Base-by-base conservation (phyloP, 1,140 invertebrate species). In the Trinorchestia longiramus region DNA sequence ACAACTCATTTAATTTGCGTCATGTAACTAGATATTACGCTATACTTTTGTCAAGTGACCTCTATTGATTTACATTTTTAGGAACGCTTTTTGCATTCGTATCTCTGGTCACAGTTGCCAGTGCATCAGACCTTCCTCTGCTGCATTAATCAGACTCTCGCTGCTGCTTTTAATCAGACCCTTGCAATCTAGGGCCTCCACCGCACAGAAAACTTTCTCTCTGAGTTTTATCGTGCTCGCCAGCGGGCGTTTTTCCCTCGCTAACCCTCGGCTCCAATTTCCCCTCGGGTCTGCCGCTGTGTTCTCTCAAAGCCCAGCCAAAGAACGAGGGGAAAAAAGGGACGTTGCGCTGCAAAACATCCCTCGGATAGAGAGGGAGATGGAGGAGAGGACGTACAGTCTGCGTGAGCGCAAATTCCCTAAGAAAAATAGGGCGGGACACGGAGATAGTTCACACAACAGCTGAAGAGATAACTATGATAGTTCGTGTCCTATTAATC, bases 211-310 rank as follows among this genome's bases (percentile, higher is more conserved):
- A 94, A 94, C 43, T 45, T 94, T 94, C 92, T 43, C 92, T 44
- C 92, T 94, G 43, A 94, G 92, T 94, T 94, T 94, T 94, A 94
- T 94, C 92, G 92, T 94, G n/a, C 92, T 94, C 92, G 92, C 92
- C 92, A 94, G 92, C 92, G 92, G 92, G 92, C 43, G 92, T 94
- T 94, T 94, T 94, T 94, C 92, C 92, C 92, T 94, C 43, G 92
- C 92, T 94, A 94, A 94, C 92, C 44, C 92, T 94, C 92, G 43
- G 92, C 92, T 94, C 92, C 92, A 94, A 94, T 94, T 94, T 94
- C 92, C 92, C 92, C 92, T 94, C 92, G 92, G 92, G 92, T 47
- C 92, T 40, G 92, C 92, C 92, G 92, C 92, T 94, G 92, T 94
- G 92, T 94, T 94, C 92, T 94, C 92, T 94, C 92, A 94, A 94